A percentile compares a stretch with the other conserved stretches of the same genome.
Evolutionary conservation across 2,888 invertebrate species (phyloP).

Genomic region (Operophtera brumata): DNA sequence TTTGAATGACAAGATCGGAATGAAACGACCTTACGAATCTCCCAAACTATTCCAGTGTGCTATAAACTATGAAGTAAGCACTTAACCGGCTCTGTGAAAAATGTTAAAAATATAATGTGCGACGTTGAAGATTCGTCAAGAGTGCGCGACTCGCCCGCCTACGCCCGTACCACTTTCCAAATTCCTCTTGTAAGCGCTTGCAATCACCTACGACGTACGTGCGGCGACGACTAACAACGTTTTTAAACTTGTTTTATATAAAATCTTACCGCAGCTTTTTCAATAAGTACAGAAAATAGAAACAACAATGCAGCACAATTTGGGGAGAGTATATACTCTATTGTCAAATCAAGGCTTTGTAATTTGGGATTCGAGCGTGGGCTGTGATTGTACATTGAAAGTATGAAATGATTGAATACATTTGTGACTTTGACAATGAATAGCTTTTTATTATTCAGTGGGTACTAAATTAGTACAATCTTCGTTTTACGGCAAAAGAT

Average conservation of each 20-base stretch:
- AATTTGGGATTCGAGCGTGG: constrained; percentile 26
- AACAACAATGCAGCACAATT: constrained; percentile 34
- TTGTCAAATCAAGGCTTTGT: constrained; percentile 26
- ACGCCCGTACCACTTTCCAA: constrained; percentile 78
- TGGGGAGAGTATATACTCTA: constrained; percentile 28
- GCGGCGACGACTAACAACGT: constrained; percentile 51
- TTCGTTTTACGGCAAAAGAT: background rate
- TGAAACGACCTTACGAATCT: constrained; percentile 7
- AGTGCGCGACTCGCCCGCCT: constrained; percentile 74
- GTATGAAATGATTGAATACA: constrained; percentile 14
- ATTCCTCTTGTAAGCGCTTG: constrained; percentile 75
- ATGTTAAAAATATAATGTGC: constrained; percentile 72
- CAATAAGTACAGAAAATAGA: constrained; percentile 22
- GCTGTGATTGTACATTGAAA: constrained; percentile 20
- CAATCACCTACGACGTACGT: constrained; percentile 71
- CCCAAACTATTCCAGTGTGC: constrained; percentile 25
- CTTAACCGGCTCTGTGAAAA: constrained; percentile 53
- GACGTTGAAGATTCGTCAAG: constrained; percentile 74
- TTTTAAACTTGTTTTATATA: constrained; percentile 50
- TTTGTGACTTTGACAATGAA: constrained; percentile 3
- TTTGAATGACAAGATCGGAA: constrained; percentile 17
- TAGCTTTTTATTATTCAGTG: background rate
- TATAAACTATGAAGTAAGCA: constrained; percentile 42
- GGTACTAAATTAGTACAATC: background rate
- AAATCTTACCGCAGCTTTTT: constrained; percentile 38